Conservation (phyloP, 2,113 vertebrate species). For the Sus scrofa region T2T-Sscrofa CM000827.6:87824001-87824500, state of each 20-base stretch:
- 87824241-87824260: neutral
- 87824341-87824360: neutral
- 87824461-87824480: neutral
- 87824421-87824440: neutral
- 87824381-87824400: neutral
- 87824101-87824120: neutral
- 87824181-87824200: neutral
- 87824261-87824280: neutral
- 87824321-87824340: too few relatives aligned
- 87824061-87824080: conserved; percentile 4
- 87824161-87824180: conserved; percentile 64
- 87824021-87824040: conserved; percentile 69
- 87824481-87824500: neutral
- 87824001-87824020: conserved; percentile 64
- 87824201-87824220: conserved; percentile 16
- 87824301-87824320: neutral
- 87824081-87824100: neutral
- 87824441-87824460: neutral
- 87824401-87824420: neutral
- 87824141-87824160: neutral
- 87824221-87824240: conserved; percentile 27
- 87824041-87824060: conserved; percentile 64
- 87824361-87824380: neutral
- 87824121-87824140: conserved; percentile 5
- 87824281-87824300: neutral